phyloP scores from a whole-genome alignment of 2,888 invertebrate species.

The Agelastica alni region DNA sequence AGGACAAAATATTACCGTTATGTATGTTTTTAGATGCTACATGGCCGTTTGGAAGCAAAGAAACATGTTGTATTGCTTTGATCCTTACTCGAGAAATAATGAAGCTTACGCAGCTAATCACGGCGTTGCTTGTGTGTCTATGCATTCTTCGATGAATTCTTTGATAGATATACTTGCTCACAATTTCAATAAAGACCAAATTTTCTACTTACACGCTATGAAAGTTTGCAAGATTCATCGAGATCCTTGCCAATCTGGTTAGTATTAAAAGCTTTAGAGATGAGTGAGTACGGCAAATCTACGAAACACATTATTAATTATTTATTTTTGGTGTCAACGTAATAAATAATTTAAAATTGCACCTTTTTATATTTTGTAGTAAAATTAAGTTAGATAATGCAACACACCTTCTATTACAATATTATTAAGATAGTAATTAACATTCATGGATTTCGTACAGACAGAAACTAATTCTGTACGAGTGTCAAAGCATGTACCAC shows the following conservation, averaged over 20 bases:
- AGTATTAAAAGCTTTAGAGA: neutral
- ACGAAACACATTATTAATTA: too few relatives aligned
- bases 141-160: constrained; percentile 65
- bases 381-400: too few relatives aligned
- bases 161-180: constrained; percentile 60
- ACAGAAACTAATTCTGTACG: too few relatives aligned
- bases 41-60: constrained; percentile 67
- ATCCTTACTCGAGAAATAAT: constrained; percentile 66
- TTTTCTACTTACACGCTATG: constrained; percentile 66
- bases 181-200: constrained; percentile 59
- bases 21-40: constrained; percentile 51
- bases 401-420: too few relatives aligned
- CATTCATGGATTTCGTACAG: too few relatives aligned
- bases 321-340: too few relatives aligned
- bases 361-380: too few relatives aligned
- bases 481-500: too few relatives aligned
- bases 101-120: constrained; percentile 61
- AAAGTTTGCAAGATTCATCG: constrained; percentile 62
- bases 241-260: constrained; percentile 46
- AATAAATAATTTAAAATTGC: too few relatives aligned
- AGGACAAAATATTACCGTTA: too few relatives aligned
- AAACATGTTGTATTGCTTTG: constrained; percentile 67
- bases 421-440: too few relatives aligned
- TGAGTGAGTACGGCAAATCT: too few relatives aligned
- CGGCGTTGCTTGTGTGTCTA: constrained; percentile 65